Evolutionary conservation across 2,113 vertebrate species (phyloP), one percentile per base, ranked within the genome.

Genomic region (Daboia siamensis): DNA sequence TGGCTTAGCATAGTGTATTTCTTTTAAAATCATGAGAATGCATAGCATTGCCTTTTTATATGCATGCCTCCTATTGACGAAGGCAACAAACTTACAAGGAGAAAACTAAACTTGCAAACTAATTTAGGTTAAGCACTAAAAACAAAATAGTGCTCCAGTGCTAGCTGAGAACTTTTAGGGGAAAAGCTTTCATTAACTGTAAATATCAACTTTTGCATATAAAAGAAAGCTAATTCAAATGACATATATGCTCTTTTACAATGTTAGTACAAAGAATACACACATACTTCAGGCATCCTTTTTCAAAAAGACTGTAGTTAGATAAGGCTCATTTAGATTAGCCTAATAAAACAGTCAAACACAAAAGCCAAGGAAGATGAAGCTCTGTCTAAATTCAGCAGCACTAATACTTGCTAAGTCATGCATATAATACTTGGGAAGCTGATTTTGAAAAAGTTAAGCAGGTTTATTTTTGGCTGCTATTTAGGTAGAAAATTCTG

Each of bases 351-450:
- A 89, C 26, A 26, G 80, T 48, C 12, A n/a, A 89, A 89, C 52
- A 20, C 5, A 51, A 57, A 89, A 39, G 51, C 33, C 80, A 55
- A 89, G 80, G 57, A 61, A 93, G 91, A 93, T 86, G 87, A 92
- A 90, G 55, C 88, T 26, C 92, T 91, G 94, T 94, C 94, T 90
- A 94, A 97, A 95, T 90, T 92, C 87, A 86, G 94, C 93, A 85
- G 90, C 44, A 13, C 46, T 85, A 55, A 91, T 39, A 80, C 91
- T 59, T 89, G 29, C 69, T 74, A 39, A 74, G 13, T 33, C n/a
- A 74, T 5, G 33, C n/a, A 33, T 33, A 15, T 33, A 56, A 56
- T 29, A 74, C 15, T 74, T 74, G 69, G n/a, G n/a, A 33, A 74
- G 69, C 69, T 74, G n/a, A 74, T 74, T 15, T 74, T 39, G 69